Evolutionary conservation across 2,888 invertebrate species (phyloP), one percentile per base, ranked within the genome.

Genomic region (Hecatera dysodea): DNA sequence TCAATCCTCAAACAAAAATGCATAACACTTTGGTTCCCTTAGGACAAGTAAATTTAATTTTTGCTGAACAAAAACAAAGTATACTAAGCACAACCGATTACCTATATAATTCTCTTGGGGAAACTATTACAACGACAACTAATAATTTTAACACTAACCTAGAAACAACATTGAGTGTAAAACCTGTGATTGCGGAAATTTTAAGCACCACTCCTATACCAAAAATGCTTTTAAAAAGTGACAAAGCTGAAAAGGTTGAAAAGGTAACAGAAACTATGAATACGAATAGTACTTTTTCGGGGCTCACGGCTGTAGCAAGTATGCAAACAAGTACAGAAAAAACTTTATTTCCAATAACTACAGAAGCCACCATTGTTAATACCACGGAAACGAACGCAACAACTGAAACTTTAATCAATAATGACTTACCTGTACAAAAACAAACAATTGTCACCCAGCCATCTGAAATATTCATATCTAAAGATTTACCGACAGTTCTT

Each of bases 391-490:
- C 5, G 2, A 44, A 9, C 2, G 3, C 22, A 24, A 63, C 22
- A 33, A 24, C 36, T 60, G 24, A 39, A 12, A 24, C 19, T 0
- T 33, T 53, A 53, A 19, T 42, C 7, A 36, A 44, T 1, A 65
- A 61, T 62, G 17, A 71, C 7, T 72, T 36, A 22, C 5, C 29
- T 12, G 11, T 55, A 42, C 39, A 64, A 9, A 53, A 67, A 42
- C 15, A 44, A 12, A 29, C 44, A 27, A 39, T 44, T 59, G 19
- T 27, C 48, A n/a, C n/a, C 24, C 42, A 67, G 24, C 44, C 53
- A 9, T 50, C 60, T 29, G 53, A 76, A 50, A 29, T 44, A 59
- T 36, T 29, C 19, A 50, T n/a, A 66, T 48, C 36, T 44, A 67
- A 53, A 63, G 44, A 76, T 39, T 39, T 36, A 52, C 11, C 53